phyloP scores from a whole-genome alignment of 2,888 invertebrate genomes.

The Tolmerus cingulatus region DNA sequence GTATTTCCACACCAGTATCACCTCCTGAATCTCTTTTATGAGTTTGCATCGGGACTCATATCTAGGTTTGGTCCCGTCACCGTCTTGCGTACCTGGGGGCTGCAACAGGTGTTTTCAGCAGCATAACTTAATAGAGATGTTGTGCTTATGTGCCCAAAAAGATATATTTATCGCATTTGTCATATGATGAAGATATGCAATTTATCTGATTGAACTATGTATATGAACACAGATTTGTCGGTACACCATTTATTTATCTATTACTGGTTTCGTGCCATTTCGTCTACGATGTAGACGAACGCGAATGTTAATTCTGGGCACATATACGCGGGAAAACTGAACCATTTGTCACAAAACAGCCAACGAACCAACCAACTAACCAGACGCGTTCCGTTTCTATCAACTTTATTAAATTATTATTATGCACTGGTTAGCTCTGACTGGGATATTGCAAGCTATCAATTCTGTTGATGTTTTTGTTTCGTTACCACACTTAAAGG shows the following conservation, averaged over 20 bases:
- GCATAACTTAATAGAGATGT: not conserved
- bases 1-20: slow-evolving; percentile 39
- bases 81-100: not conserved
- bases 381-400: not conserved
- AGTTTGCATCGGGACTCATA: slow-evolving; percentile 32
- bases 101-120: slow-evolving; percentile 6
- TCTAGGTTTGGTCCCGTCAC: slow-evolving; percentile 21
- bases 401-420: not conserved
- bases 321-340: not conserved
- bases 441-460: not conserved
- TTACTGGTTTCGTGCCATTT: slow-evolving; percentile 7
- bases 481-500: not conserved
- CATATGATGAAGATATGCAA: not conserved
- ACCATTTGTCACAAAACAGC: not conserved
- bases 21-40: slow-evolving; percentile 39
- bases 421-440: not conserved
- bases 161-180: slow-evolving; percentile 16
- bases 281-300: not conserved
- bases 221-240: slow-evolving; percentile 15
- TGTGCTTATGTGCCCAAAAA: slow-evolving; percentile 9
- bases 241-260: slow-evolving; percentile 28
- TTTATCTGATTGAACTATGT: slow-evolving; percentile 15
- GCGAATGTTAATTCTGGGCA: not conserved
- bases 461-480: not conserved
- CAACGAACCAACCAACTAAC: not conserved